A percentile compares a stretch with the other conserved stretches of the same genome.
Evolutionary conservation across 2,888 invertebrate genomes (phyloP).

Genomic region (Hyppa rectilinea): DNA sequence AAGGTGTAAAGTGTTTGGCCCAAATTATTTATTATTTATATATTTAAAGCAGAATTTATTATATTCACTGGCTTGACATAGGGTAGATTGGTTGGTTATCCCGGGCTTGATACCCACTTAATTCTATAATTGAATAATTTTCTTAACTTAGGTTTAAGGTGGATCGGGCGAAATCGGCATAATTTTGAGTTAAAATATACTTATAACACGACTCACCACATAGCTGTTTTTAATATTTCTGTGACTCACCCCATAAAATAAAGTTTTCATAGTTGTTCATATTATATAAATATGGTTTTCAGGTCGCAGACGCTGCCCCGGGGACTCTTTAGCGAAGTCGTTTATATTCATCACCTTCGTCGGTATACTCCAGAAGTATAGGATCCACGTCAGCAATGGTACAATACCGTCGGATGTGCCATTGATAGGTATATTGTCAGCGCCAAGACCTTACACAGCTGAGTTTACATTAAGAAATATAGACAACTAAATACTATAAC

Average conservation of each 20-base stretch:
- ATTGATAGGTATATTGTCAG: conserved; percentile 78
- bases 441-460: conserved; percentile 77
- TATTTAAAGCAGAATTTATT: too few relatives aligned
- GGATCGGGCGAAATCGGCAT: not conserved
- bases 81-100: not conserved
- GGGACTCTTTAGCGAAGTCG: conserved; percentile 91
- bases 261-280: conserved; percentile 14
- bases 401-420: conserved; percentile 78
- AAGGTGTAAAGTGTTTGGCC: too few relatives aligned
- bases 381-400: conserved; percentile 76
- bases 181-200: too few relatives aligned
- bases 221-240: too few relatives aligned
- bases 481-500: not conserved
- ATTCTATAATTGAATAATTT: too few relatives aligned
- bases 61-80: not conserved
- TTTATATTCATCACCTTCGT: conserved; percentile 91
- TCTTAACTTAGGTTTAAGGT: not conserved
- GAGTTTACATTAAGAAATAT: conserved; percentile 74
- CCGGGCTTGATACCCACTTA: not conserved
- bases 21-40: too few relatives aligned
- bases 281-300: conserved; percentile 67
- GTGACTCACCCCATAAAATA: not conserved
- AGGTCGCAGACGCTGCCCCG: conserved; percentile 92
- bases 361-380: conserved; percentile 90
- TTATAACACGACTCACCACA: not conserved